phyloP scores from a whole-genome alignment of 2,888 invertebrate species.

The Lagria hirta region DNA sequence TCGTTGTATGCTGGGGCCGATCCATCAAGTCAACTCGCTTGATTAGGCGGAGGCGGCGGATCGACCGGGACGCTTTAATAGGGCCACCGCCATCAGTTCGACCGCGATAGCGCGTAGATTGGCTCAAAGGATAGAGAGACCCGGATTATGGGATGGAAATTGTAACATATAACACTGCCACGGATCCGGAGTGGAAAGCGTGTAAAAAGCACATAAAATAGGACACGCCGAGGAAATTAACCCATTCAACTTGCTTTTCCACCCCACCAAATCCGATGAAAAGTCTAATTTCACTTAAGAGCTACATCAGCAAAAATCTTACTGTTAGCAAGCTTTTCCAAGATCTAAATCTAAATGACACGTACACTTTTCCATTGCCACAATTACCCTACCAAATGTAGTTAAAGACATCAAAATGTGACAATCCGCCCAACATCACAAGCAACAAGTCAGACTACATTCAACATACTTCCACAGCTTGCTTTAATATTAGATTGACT shows the following conservation, averaged over 20 bases:
- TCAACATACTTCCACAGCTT: too few species aligned
- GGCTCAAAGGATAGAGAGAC: slow-evolving; percentile 37
- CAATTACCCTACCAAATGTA: too few species aligned
- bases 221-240: slow-evolving; percentile 42
- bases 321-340: too few species aligned
- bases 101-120: slow-evolving; percentile 39
- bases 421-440: too few species aligned
- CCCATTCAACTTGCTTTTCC: slow-evolving; percentile 36
- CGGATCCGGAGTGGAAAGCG: slow-evolving; percentile 30
- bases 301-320: too few species aligned
- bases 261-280: slow-evolving; percentile 27
- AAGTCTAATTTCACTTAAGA: slow-evolving; percentile 28
- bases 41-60: slow-evolving; percentile 36
- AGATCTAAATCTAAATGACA: too few species aligned
- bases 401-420: too few species aligned
- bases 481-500: too few species aligned
- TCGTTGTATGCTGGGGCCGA: slow-evolving; percentile 31
- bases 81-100: slow-evolving; percentile 30
- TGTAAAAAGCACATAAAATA: slow-evolving; percentile 40
- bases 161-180: slow-evolving; percentile 41
- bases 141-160: slow-evolving; percentile 41
- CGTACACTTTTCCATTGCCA: too few species aligned
- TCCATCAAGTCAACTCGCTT: slow-evolving; percentile 42
- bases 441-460: too few species aligned
- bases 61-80: slow-evolving; percentile 28